These are phyloP conservation scores for Phlogophora meticulosa DNA, from an alignment of 2,888 invertebrate genomes.

Conservation along the genomic window DNA sequence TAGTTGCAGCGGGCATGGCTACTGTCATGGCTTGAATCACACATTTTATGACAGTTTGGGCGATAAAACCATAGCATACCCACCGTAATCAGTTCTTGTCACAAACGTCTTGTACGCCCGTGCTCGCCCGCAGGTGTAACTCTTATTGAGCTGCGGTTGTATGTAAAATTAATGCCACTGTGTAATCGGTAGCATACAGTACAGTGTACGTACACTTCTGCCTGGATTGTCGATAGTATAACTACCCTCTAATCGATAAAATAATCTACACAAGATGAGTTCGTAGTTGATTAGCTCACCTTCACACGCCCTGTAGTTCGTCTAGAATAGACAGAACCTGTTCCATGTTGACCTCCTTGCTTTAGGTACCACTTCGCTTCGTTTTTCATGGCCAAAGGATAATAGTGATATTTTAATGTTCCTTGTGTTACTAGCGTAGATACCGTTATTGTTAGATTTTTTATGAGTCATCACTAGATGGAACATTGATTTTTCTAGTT, in stretches of 20 bases:
- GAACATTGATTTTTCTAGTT: conserved; percentile 17
- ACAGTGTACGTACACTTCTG: not conserved
- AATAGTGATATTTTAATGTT: not conserved
- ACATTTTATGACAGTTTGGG: too few relatives aligned
- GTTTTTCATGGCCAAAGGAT: conserved; percentile 12
- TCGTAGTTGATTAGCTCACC: conserved; percentile 3
- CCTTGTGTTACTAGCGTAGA: conserved; percentile 1
- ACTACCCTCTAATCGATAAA: not conserved
- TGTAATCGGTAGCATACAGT: not conserved
- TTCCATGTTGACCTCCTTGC: conserved; percentile 31
- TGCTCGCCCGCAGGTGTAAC: conserved; percentile 2
- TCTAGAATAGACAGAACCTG: conserved; percentile 23
- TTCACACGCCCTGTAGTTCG: not conserved
- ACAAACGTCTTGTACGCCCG: too few relatives aligned
- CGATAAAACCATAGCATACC: too few relatives aligned
- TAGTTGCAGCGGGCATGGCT: too few relatives aligned
- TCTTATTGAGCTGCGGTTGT: conserved; percentile 12
- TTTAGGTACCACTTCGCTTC: not conserved
- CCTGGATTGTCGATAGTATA: not conserved
- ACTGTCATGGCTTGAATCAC: too few relatives aligned
- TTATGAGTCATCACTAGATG: not conserved
- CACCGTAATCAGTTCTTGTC: too few relatives aligned
- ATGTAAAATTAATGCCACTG: conserved; percentile 7
- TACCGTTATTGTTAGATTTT: conserved; percentile 1
- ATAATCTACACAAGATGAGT: not conserved